Conservation (phyloP, 1,140 invertebrate genomes). For the Delia radicum region DNA sequence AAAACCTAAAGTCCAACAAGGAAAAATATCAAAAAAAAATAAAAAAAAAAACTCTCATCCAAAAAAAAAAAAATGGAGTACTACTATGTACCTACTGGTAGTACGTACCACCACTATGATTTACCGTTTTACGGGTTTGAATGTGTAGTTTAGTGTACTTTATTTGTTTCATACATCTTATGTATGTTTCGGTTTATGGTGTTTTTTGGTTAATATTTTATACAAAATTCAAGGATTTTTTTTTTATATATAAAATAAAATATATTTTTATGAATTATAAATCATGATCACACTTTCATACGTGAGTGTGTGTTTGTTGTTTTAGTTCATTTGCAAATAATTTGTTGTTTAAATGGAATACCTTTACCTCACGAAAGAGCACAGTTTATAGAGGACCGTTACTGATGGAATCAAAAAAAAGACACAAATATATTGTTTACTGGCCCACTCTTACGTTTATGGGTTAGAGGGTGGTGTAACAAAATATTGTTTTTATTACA, state of each 20-base stretch:
- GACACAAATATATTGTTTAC: too few relatives aligned
- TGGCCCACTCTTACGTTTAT: too few relatives aligned
- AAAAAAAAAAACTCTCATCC: not conserved
- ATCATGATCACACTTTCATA: not conserved
- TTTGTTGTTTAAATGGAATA: too few relatives aligned
- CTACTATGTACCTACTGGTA: not conserved
- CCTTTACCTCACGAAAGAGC: too few relatives aligned
- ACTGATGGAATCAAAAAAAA: too few relatives aligned
- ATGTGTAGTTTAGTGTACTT: not conserved
- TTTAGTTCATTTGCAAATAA: not conserved
- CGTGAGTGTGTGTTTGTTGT: not conserved
- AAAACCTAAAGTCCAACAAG: conserved; percentile 19
- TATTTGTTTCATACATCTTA: not conserved
- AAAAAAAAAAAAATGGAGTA: not conserved
- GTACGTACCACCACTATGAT: not conserved
- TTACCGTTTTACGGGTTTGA: not conserved
- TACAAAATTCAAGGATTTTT: not conserved
- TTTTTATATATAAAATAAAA: not conserved
- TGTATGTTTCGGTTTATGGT: not conserved
- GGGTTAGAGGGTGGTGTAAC: too few relatives aligned
- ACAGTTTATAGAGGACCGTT: too few relatives aligned
- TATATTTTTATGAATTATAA: not conserved
- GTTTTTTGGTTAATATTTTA: not conserved
- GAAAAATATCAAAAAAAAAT: not conserved
- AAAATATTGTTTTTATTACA: too few relatives aligned